Evolutionary conservation across 2,113 vertebrate genomes (phyloP).

Genomic region (Tylochromis polylepis): DNA sequence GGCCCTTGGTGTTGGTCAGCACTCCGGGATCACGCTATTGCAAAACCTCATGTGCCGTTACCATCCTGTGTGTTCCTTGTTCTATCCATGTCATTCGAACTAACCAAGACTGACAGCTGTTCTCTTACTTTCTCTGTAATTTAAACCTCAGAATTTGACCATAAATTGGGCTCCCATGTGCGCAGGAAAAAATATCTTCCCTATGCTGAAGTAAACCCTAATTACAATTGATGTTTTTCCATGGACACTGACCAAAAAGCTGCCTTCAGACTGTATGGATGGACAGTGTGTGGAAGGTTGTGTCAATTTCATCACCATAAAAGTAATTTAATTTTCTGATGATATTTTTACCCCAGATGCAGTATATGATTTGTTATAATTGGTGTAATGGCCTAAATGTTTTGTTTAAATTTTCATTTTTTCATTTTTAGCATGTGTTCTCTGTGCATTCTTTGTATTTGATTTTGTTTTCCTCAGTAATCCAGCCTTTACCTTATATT

Average conservation of each 20-base stretch:
- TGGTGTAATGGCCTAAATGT: not conserved
- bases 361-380: not conserved
- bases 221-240: constrained; percentile 59
- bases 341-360: constrained; percentile 3
- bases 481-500: not conserved
- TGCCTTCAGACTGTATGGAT: constrained; percentile 22
- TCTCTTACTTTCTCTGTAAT: constrained; percentile 38
- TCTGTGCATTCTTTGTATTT: not conserved
- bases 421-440: not conserved
- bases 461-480: not conserved
- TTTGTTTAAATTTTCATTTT: not conserved
- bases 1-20: not conserved
- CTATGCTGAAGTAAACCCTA: constrained; percentile 45
- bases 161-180: constrained; percentile 48
- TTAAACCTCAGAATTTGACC: constrained; percentile 41
- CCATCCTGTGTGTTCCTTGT: constrained; percentile 41
- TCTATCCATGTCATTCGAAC: constrained; percentile 16
- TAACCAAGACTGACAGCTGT: constrained; percentile 40
- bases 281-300: not conserved
- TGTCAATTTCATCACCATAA: not conserved
- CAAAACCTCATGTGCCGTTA: constrained; percentile 25
- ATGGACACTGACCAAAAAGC: constrained; percentile 36
- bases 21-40: not conserved
- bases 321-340: not conserved
- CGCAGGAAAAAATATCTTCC: constrained; percentile 26